Conservation (phyloP, 2,888 invertebrate species). For the Troides aeacus region DNA sequence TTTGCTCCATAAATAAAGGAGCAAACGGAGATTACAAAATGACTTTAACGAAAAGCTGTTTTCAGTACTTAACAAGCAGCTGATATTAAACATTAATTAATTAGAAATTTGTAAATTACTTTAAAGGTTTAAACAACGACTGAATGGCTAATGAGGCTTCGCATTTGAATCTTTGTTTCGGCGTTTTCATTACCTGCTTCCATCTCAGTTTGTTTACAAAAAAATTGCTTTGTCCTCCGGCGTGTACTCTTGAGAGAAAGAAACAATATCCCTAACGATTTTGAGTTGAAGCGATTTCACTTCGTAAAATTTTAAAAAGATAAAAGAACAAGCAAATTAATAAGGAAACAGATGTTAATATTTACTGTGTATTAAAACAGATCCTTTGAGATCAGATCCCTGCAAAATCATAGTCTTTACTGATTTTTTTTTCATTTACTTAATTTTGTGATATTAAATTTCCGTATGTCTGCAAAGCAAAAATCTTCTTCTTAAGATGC, state of each 20-base stretch:
- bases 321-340: constrained; percentile 55
- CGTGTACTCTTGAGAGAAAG: constrained; percentile 56
- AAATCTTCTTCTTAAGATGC: not conserved
- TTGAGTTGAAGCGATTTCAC: constrained; percentile 65
- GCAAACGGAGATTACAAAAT: not conserved
- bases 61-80: constrained; percentile 28
- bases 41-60: constrained; percentile 20
- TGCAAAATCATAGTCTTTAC: not conserved
- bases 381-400: not conserved
- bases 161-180: constrained; percentile 67
- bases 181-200: constrained; percentile 73
- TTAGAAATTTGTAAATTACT: constrained; percentile 71
- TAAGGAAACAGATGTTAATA: constrained; percentile 47
- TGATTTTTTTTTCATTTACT: not conserved
- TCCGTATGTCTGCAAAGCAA: not conserved
- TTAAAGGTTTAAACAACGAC: constrained; percentile 62
- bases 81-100: constrained; percentile 49
- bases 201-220: constrained; percentile 62
- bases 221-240: constrained; percentile 59
- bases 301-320: constrained; percentile 53
- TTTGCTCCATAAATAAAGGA: not conserved
- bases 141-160: constrained; percentile 72
- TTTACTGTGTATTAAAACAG: constrained; percentile 29
- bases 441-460: not conserved
- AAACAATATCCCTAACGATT: constrained; percentile 69